Conservation (phyloP, 1,140 invertebrate species). For the Diploscapter pachys region DNA sequence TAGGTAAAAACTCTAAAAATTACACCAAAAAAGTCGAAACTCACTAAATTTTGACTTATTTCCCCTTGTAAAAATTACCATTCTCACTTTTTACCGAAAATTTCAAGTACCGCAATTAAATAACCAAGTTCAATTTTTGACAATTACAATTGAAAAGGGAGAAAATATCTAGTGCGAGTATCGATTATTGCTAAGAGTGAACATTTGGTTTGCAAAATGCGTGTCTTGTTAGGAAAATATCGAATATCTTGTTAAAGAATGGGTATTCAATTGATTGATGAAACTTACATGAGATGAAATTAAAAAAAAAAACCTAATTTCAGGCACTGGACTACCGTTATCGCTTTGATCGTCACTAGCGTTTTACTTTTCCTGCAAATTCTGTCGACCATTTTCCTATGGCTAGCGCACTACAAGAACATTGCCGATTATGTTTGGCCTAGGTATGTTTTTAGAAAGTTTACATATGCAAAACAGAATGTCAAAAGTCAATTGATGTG, state of each 20-base stretch:
- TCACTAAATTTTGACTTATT: no score
- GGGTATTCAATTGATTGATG: no score
- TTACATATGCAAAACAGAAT: neutral
- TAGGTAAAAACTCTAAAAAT: no score
- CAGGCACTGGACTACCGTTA: constrained; percentile 21
- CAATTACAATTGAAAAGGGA: no score
- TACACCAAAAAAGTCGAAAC: no score
- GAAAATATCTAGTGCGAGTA: neutral
- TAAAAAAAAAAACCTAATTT: constrained; percentile 4
- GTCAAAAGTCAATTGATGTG: neutral
- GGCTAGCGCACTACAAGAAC: constrained; percentile 5
- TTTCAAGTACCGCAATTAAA: no score
- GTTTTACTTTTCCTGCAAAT: neutral
- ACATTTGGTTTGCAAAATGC: no score
- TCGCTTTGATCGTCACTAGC: constrained; percentile 11
- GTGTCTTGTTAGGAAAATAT: no score
- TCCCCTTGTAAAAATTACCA: no score
- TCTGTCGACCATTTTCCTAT: constrained; percentile 12
- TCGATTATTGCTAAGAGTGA: neutral
- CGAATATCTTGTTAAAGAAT: no score
- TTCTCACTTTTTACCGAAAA: no score
- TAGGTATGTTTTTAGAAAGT: neutral
- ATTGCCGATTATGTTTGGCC: constrained; percentile 10
- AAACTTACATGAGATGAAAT: neutral
- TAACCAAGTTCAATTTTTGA: no score